A percentile compares a stretch with the other conserved stretches of the same genome.
Evolutionary conservation across 2,797 vertebrate species (phyloP).

Genomic region (Catostomus latipinnis): DNA sequence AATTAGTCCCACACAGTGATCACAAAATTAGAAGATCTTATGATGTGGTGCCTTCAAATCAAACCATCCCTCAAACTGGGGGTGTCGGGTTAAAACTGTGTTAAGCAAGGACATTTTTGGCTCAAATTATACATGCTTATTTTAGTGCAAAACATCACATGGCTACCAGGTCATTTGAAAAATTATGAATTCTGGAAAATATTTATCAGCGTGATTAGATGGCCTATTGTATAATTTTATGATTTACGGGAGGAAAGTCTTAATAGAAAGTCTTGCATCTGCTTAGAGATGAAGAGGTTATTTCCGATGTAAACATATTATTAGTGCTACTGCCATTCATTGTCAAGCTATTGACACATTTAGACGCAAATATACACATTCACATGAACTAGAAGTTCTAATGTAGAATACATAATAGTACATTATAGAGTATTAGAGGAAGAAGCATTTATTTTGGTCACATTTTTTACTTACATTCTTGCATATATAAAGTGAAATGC

Average conservation of each 20-base stretch:
- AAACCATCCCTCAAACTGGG: conserved; percentile 3
- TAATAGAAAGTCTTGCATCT: neutral
- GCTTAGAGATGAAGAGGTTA: conserved; percentile 5
- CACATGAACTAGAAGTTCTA: conserved; percentile 6
- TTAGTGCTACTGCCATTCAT: neutral
- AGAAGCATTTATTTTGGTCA: no score
- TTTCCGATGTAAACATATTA: conserved; percentile 1
- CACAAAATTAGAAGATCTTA: conserved; percentile 1
- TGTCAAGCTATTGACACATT: neutral
- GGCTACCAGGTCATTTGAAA: neutral
- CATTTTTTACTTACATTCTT: no score
- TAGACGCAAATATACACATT: neutral
- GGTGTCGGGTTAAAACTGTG: neutral
- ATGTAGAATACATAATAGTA: conserved; percentile 35
- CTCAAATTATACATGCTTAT: conserved; percentile 2
- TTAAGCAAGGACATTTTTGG: conserved; percentile 39
- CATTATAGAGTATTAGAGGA: neutral
- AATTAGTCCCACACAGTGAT: conserved; percentile 25
- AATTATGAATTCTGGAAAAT: neutral
- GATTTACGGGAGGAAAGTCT: conserved; percentile 21
- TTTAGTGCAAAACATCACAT: conserved; percentile 23
- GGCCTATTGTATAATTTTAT: neutral
- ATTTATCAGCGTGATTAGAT: neutral
- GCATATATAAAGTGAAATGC: no score
- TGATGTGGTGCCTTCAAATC: conserved; percentile 4